Evolutionary conservation across 2,888 invertebrate species (phyloP), one percentile per base, ranked within the genome.

Genomic region (Calameuta filiformis): DNA sequence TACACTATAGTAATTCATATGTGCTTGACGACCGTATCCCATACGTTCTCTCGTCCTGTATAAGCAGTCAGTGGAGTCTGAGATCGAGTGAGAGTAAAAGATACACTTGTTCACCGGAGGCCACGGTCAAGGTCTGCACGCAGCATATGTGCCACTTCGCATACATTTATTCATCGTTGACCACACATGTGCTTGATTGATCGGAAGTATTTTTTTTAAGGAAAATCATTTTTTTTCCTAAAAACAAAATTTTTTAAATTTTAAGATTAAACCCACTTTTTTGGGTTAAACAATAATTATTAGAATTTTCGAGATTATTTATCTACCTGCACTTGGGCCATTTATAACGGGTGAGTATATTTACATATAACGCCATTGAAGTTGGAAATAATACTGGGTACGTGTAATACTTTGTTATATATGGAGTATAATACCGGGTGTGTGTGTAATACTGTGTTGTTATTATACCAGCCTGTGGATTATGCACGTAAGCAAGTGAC

Each of bases 91-190:
- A 71, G 71, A 71, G 71, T 71, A 71, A 34, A 34, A 71, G 71
- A 77, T 74, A 75, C 77, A 77, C 77, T 77, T 75, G 77, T 74
- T 56, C 77, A 69, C 75, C 69, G 37, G 56, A 77, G 77, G 69
- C 74, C 40, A 77, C 69, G 77, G 77, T 75, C 77, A 77, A 77
- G 77, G 77, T 77, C 75, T 56, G 69, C 40, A 31, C 75, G 75
- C 68, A 15, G 11, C 33, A 56, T 56, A 56, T 23, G 23, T 56
- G 56, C 56, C 40, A 56, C 40, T 9, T 56, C 56, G 6, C 23
- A 6, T 56, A 23, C 23, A 56, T 56, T 23, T 56, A 56, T 23
- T 23, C 23, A 56, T 56, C 23, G 6, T 56, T 23, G 23, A 56
- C 23, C 56, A 23, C 15, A 23, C 6, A 56, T 0, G 23, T 9